phyloP scores from a whole-genome alignment of 2,113 vertebrate species.

The Dasypus novemcinctus region DNA sequence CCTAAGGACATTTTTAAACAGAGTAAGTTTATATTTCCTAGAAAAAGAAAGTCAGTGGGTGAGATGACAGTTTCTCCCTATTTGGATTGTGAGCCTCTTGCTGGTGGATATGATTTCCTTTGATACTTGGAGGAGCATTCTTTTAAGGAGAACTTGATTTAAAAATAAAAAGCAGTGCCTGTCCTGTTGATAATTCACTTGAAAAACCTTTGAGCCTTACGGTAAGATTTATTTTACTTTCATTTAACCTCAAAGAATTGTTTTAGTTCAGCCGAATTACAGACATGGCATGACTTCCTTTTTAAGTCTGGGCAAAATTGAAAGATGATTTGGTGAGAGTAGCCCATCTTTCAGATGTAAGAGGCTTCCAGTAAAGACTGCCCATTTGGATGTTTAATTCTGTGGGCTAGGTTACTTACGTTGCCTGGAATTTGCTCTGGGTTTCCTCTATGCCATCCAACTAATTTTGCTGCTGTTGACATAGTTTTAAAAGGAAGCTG shows the following conservation, averaged over 20 bases:
- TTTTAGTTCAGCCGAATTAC: constrained; percentile 22
- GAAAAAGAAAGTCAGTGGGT: constrained; percentile 49
- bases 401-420: background rate
- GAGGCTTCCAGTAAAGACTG: background rate
- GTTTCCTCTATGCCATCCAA: background rate
- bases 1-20: constrained; percentile 81
- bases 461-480: background rate
- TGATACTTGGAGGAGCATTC: constrained; percentile 55
- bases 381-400: background rate
- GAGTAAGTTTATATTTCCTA: constrained; percentile 81
- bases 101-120: constrained; percentile 61
- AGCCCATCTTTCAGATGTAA: constrained; percentile 5
- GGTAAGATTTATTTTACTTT: constrained; percentile 70
- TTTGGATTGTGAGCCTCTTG: constrained; percentile 65
- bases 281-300: background rate
- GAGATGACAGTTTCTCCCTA: constrained; percentile 44
- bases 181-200: constrained; percentile 32
- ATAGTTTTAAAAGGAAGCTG: constrained; percentile 18
- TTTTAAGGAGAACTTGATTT: constrained; percentile 39
- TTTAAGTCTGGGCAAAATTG: background rate
- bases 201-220: constrained; percentile 46
- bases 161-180: background rate
- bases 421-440: background rate
- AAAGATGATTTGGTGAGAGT: background rate
- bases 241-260: constrained; percentile 55